Base-by-base conservation (phyloP, 2,888 invertebrate genomes). In the Scaptomyza polygonia region DNA sequence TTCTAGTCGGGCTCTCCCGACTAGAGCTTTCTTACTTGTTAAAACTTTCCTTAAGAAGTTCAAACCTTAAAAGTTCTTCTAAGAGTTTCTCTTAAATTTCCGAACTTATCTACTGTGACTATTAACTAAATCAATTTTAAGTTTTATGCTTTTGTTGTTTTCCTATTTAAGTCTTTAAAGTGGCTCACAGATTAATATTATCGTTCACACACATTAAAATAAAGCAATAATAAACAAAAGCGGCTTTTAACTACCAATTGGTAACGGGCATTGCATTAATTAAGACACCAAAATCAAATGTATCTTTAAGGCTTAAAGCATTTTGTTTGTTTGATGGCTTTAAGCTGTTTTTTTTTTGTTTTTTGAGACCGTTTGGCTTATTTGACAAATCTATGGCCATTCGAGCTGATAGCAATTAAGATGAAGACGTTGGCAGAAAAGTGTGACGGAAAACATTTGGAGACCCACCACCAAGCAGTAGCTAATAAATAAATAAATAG, bases 381-480 rank as follows among this genome's bases (percentile, higher is more conserved):
- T 80, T 78, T 66, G 54, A 78, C 63, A 77, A 64, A 73, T 82
- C 61, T 68, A 42, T 70, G 84, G 88, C 79, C 86, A 85, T 85
- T 85, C 82, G 77, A 85, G 77, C 71, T 85, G 88, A 88, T 85
- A 85, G 75, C 77, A 77, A 76, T 81, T 79, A 70, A 79, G 77
- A 79, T 61, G 67, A 69, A 61, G 69, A 57, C 68, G 29, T 53
- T 47, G 25, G 53, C 52, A 36, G 48, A 56, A 82, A 72, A 67
- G 79, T 81, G 87, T 81, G 81, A 85, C 87, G 86, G 86, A 84
- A 79, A 76, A 56, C 87, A 87, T 85, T 81, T 85, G 40, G 30
- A 57, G 51, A 58, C 57, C 58, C 72, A 65, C 58, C 72, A 65
- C 55, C 66, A 45, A 66, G 53, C 77, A 67, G 66, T 52, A 53